These are phyloP conservation scores for Sparus aurata DNA, from an alignment of 2,797 vertebrate species.

Conservation along the genomic window DNA sequence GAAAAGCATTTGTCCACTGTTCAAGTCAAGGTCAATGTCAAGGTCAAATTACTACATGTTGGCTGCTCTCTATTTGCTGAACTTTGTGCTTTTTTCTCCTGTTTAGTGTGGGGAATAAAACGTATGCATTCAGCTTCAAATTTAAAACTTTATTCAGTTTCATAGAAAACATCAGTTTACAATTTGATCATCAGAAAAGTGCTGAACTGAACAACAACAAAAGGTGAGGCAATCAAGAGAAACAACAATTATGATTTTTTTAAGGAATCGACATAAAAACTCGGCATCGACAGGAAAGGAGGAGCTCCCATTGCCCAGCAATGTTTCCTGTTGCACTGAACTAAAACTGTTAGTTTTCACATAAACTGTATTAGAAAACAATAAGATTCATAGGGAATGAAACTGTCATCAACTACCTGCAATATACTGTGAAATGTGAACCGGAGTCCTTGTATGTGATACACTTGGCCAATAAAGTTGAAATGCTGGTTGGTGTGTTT, in stretches of 20 bases:
- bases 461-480: no score
- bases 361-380: constrained; percentile 3
- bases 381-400: background rate
- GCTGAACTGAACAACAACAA: constrained; percentile 43
- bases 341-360: background rate
- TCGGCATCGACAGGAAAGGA: constrained; percentile 26
- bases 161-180: constrained; percentile 71
- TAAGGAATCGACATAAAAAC: no score
- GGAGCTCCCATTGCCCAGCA: constrained; percentile 59
- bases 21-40: background rate
- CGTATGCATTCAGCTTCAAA: constrained; percentile 42
- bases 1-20: background rate
- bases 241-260: background rate
- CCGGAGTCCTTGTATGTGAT: no score
- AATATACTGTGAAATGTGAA: background rate
- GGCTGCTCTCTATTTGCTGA: no score
- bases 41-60: no score
- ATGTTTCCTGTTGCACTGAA: constrained; percentile 40
- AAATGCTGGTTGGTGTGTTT: background rate
- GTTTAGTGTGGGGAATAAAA: background rate
- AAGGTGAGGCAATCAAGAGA: constrained; percentile 21
- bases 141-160: constrained; percentile 68
- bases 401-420: background rate
- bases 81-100: no score
- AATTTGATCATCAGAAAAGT: constrained; percentile 65